Base-by-base conservation (phyloP, 2,797 vertebrate genomes). In the Naso thynnoides region DNA sequence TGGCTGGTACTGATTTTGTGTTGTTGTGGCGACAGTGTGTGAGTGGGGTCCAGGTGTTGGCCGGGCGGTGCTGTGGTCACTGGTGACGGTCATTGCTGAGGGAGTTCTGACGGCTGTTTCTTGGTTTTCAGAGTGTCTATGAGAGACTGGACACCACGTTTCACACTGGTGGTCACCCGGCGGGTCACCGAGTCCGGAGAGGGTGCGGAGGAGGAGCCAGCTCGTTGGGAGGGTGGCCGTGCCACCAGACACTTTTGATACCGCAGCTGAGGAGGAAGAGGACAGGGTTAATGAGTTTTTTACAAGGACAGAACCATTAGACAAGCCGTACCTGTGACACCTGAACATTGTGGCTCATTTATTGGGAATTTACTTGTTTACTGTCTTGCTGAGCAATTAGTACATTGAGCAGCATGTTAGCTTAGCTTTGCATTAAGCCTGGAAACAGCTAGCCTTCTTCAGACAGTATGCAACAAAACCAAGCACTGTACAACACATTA, bases 41-140 rank as follows among this genome's bases (percentile, higher is more conserved):
- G 86, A 80, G 86, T 85, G 85, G 73, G 76, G 8, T 90, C 79
- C 77, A 81, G 88, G 73, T n/a, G 6, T 41, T 9, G 18, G 67
- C 64, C 63, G 47, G 66, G 63, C 61, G 60, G 73, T 71, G 87
- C 67, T 31, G 81, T 83, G 76, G 67, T 77, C 78, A 71, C 70
- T 36, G 83, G 87, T 78, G 76, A 50, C 8, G 78, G 88, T 49
- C 3, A 87, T 89, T 88, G 94, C 93, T 98, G 96, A 0, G 98
- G 97, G 60, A 95, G 94, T 88, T 99, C 97, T 0, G 96, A 88
- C 58, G 96, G 93, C 0, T 96, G 96, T 73, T 96, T 97, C 92
- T 99, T 99, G 95, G 97, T 93, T 96, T 99, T 99, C 95, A 99
- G 96, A 97, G 97, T 98, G 96, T 99, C 98, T 96, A 99, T 98